Evolutionary conservation across 2,113 vertebrate genomes (phyloP).

Genomic region (Trochalopteron elliotii): DNA sequence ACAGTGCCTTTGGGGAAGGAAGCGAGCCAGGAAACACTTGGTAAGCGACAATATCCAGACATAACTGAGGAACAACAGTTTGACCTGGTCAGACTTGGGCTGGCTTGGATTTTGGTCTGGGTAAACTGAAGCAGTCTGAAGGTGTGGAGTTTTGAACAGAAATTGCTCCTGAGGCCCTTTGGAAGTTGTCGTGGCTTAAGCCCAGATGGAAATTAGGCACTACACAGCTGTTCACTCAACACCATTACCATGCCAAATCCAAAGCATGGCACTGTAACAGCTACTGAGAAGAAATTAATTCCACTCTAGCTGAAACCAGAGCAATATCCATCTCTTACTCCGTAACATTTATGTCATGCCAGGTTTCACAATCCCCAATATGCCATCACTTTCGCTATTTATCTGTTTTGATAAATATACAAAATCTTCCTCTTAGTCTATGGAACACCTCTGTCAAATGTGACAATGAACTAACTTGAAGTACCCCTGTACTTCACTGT

Average conservation of each 20-base stretch:
- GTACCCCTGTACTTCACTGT: neutral
- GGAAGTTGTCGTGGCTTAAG: neutral
- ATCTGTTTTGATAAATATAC: neutral
- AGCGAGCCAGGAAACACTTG: constrained; percentile 81
- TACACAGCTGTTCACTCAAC: fast-evolving
- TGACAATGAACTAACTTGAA: neutral
- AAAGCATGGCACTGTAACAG: neutral
- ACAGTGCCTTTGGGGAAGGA: constrained; percentile 84
- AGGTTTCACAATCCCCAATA: neutral
- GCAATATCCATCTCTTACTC: neutral
- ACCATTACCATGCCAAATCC: neutral
- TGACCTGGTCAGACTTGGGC: neutral
- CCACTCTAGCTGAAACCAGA: neutral
- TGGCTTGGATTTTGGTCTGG: neutral
- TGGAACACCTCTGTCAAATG: neutral
- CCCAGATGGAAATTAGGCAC: neutral
- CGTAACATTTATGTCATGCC: neutral
- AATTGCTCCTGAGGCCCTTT: neutral
- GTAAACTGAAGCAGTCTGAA: neutral
- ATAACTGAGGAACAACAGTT: neutral
- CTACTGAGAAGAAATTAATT: neutral
- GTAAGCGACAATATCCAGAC: constrained; percentile 65
- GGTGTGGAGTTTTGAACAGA: neutral
- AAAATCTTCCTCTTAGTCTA: neutral
- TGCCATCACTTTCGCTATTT: neutral